Evolutionary conservation across 2,888 invertebrate species (phyloP).

Genomic region (Lobophora halterata): DNA sequence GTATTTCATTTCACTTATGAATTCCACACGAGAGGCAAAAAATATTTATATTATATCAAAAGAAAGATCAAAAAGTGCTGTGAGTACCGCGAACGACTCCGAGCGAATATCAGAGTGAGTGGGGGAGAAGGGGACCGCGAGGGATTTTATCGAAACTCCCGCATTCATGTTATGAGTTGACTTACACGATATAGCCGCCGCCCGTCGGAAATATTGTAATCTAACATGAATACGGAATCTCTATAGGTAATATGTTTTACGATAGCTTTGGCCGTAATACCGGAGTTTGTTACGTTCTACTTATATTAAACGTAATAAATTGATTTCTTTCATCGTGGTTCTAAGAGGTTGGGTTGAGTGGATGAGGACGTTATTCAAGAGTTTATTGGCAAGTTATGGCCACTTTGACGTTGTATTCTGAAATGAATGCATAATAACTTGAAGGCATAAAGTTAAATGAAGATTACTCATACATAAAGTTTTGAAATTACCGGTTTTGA

Average conservation of each 20-base stretch:
- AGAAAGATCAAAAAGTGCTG: slow-evolving; percentile 68
- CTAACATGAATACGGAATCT: slow-evolving; percentile 64
- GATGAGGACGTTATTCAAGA: slow-evolving; percentile 32
- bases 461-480: slow-evolving; percentile 23
- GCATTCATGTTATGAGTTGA: slow-evolving; percentile 53
- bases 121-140: slow-evolving; percentile 43
- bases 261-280: slow-evolving; percentile 44
- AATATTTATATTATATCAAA: slow-evolving; percentile 69
- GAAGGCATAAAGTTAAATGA: slow-evolving; percentile 22
- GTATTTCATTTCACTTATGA: slow-evolving; percentile 62
- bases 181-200: slow-evolving; percentile 50
- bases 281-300: slow-evolving; percentile 42
- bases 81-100: slow-evolving; percentile 42
- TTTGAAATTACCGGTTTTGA: slow-evolving; percentile 18
- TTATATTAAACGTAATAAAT: slow-evolving; percentile 37
- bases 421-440: slow-evolving; percentile 28
- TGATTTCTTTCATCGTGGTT: slow-evolving; percentile 36
- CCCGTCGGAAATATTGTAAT: slow-evolving; percentile 62
- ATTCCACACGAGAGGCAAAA: slow-evolving; percentile 58
- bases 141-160: slow-evolving; percentile 58
- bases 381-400: slow-evolving; percentile 28
- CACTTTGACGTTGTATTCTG: slow-evolving; percentile 21
- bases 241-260: slow-evolving; percentile 55
- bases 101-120: slow-evolving; percentile 35
- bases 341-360: slow-evolving; percentile 33